These are phyloP conservation scores for Catonia carolina DNA, from an alignment of 2,888 invertebrate genomes.

Conservation along the genomic window DNA sequence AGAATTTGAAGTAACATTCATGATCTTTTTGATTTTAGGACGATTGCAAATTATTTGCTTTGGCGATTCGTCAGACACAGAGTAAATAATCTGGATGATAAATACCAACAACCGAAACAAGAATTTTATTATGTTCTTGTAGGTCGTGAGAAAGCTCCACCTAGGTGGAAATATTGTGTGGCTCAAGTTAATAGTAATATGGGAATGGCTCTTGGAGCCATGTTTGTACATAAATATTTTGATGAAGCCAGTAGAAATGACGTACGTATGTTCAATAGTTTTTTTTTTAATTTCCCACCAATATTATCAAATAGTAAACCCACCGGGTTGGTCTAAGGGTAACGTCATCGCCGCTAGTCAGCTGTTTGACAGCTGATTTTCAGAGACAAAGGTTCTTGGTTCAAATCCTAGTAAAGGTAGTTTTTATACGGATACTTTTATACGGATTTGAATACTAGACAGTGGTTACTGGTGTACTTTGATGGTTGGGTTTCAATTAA, in stretches of 20 bases:
- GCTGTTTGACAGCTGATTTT: too few species aligned
- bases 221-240: conserved; percentile 85
- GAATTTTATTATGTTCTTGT: conserved; percentile 71
- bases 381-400: too few species aligned
- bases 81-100: conserved; percentile 76
- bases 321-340: too few species aligned
- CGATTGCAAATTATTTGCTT: conserved; percentile 71
- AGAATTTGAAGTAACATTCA: too few species aligned
- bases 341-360: too few species aligned
- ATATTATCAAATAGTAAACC: too few species aligned
- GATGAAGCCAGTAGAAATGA: conserved; percentile 84
- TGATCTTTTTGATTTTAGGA: conserved; percentile 48
- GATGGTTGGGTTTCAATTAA: too few species aligned
- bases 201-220: conserved; percentile 84
- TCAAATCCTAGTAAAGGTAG: too few species aligned
- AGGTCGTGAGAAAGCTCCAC: conserved; percentile 70
- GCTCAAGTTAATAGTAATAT: conserved; percentile 69
- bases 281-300: conserved; percentile 5
- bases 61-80: conserved; percentile 81
- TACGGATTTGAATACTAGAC: too few species aligned
- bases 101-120: conserved; percentile 78
- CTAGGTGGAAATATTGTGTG: conserved; percentile 88
- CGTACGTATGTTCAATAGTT: too few species aligned
- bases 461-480: too few species aligned
- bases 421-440: too few species aligned